Evolutionary conservation across 1,140 invertebrate genomes (phyloP).

Genomic region (Pogonomyrmex californicus): DNA sequence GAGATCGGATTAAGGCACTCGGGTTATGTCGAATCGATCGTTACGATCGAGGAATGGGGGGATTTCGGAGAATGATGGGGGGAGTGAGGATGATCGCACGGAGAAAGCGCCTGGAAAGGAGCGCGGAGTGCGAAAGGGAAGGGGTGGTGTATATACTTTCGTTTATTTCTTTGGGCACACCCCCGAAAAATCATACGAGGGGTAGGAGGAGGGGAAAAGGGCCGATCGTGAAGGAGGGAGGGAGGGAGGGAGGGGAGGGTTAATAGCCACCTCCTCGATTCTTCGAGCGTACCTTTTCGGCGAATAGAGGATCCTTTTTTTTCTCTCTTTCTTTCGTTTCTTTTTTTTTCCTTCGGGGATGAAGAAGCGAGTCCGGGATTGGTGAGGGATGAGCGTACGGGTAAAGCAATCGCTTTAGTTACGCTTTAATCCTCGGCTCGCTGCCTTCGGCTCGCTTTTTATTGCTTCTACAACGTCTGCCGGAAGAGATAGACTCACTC

Average conservation of each 20-base stretch:
- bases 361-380: background rate
- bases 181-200: slow-evolving; percentile 29
- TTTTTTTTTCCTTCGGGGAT: background rate
- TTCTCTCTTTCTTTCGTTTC: background rate
- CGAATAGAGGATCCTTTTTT: slow-evolving; percentile 7
- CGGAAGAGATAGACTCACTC: slow-evolving; percentile 35
- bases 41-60: slow-evolving; percentile 58
- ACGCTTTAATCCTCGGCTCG: slow-evolving; percentile 52
- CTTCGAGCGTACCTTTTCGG: slow-evolving; percentile 34
- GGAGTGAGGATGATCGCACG: slow-evolving; percentile 45
- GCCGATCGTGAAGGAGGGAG: background rate
- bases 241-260: background rate
- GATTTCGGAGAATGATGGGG: background rate
- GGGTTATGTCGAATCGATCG: slow-evolving; percentile 76
- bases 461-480: slow-evolving; percentile 51
- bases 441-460: slow-evolving; percentile 47
- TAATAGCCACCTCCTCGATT: slow-evolving; percentile 23
- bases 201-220: background rate
- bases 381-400: slow-evolving; percentile 1
- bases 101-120: slow-evolving; percentile 58
- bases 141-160: slow-evolving; percentile 6
- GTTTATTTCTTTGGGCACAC: slow-evolving; percentile 39
- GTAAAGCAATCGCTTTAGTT: slow-evolving; percentile 34
- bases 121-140: background rate
- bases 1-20: slow-evolving; percentile 83